phyloP scores from a whole-genome alignment of 2,888 invertebrate genomes.

The Ophraella communa region DNA sequence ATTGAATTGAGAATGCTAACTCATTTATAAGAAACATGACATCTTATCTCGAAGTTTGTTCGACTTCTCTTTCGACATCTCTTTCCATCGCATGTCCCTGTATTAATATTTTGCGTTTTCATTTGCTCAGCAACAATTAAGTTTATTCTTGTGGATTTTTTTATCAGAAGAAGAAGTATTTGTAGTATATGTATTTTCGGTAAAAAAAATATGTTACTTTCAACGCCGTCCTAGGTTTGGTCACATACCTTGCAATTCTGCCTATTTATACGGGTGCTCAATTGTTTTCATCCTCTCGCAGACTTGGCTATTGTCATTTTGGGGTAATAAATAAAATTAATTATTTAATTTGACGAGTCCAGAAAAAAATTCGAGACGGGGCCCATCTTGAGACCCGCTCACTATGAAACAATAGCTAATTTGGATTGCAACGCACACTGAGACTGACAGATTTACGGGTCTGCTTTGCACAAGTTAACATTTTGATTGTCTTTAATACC shows the following conservation, averaged over 20 bases:
- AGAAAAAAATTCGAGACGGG: slow-evolving; percentile 24
- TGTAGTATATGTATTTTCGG: too few species aligned
- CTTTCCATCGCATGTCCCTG: too few species aligned
- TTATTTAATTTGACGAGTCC: slow-evolving; percentile 39
- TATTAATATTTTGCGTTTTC: too few species aligned
- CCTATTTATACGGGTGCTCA: not conserved
- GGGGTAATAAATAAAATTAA: slow-evolving; percentile 34
- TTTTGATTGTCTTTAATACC: slow-evolving; percentile 50
- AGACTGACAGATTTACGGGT: slow-evolving; percentile 44
- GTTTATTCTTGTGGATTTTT: too few species aligned
- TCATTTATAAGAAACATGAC: too few species aligned
- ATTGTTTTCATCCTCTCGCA: slow-evolving; percentile 1
- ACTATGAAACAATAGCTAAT: slow-evolving; percentile 42
- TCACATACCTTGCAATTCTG: not conserved
- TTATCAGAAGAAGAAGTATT: too few species aligned
- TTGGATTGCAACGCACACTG: slow-evolving; percentile 39
- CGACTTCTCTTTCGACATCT: too few species aligned
- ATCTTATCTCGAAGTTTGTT: too few species aligned
- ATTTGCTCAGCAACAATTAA: too few species aligned
- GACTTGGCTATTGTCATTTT: slow-evolving; percentile 20
- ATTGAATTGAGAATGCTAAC: too few species aligned
- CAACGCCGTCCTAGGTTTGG: not conserved
- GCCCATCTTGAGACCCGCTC: slow-evolving; percentile 30
- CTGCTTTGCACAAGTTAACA: slow-evolving; percentile 50
- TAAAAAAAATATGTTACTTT: not conserved